These are phyloP conservation scores for Triplophysa dalaica DNA, from an alignment of 2,113 vertebrate genomes.

Conservation along the genomic window DNA sequence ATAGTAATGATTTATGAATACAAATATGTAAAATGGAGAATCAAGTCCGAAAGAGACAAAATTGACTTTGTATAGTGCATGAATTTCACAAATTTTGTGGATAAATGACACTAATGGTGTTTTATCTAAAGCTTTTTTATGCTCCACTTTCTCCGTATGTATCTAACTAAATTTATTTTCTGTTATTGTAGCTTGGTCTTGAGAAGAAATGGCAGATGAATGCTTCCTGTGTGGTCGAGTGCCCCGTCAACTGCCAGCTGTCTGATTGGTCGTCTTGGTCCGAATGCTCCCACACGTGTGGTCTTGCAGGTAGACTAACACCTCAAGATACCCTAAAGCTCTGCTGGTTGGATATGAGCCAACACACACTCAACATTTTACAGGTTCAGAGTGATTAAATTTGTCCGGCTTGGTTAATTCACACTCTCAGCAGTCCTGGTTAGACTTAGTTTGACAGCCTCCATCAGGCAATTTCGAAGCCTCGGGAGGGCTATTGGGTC, in stretches of 20 bases:
- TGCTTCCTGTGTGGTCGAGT: conserved; percentile 87
- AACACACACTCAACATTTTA: background rate
- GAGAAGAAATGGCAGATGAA: conserved; percentile 97
- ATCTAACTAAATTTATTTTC: conserved; percentile 8
- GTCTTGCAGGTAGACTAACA: conserved; percentile 85
- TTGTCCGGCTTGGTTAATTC: conserved; percentile 9
- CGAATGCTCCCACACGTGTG: conserved; percentile 88
- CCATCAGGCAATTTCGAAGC: background rate
- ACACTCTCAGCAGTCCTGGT: conserved; percentile 19
- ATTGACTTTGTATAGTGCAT: no score
- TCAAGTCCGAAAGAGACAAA: no score
- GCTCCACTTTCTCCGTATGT: no score
- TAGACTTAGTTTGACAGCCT: background rate
- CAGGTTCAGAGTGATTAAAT: background rate
- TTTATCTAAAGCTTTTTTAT: no score
- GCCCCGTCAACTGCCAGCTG: conserved; percentile 95
- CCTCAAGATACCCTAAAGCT: background rate
- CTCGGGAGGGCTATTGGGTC: conserved; percentile 7
- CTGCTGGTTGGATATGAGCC: no score
- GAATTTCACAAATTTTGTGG: no score
- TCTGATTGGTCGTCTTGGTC: conserved; percentile 96
- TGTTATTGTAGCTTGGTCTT: conserved; percentile 80
- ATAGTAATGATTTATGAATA: no score
- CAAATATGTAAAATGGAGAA: no score
- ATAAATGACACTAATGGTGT: no score